Evolutionary conservation across 2,888 invertebrate genomes (phyloP), one percentile per base, ranked within the genome.

Genomic region (Xestia rhomboidea): DNA sequence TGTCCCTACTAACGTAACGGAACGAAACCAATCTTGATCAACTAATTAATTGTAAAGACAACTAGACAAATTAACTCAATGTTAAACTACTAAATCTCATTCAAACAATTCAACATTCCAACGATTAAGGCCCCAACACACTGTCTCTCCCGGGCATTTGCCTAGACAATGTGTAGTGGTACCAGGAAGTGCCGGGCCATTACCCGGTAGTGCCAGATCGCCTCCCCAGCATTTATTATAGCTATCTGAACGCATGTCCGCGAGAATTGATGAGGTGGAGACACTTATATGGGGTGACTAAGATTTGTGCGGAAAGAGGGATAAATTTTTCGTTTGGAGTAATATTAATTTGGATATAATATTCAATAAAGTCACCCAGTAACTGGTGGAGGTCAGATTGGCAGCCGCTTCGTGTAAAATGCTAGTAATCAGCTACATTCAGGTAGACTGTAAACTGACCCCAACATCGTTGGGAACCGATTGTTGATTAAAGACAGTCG

Each of bases 251-350:
- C 90, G 90, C 84, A 88, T 91, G 88, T 92, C 93, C 92, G 90
- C 90, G 89, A 89, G 91, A 93, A 95, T 94, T 93, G 93, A 95
- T 94, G 93, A 93, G 90, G 93, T 92, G 92, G 93, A 91, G 92
- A 92, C 91, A 90, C 86, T 82, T n/a, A n/a, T n/a, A 64, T 91
- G 88, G 90, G 91, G 92, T 91, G 92, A 73, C 90, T 83, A 91
- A 46, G 71, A 78, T 84, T 88, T 83, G 49, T 77, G 76, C 76
- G 38, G 64, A 79, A 80, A 80, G 67, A 69, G 1, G 21, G 51
- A 69, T 38, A 46, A 30, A 7, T 3, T 49, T 62, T 13, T 6
- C 5, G 0, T 21, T 0, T 27, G 18, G 27, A n/a, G 2, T 57
- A 21, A 21, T 63, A 21, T 67, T 44, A 18, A 38, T 54, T 63